A percentile compares a stretch with the other conserved stretches of the same genome.
Conservation (phyloP, 2,797 vertebrate species). For the Aplochiton taeniatus region DNA sequence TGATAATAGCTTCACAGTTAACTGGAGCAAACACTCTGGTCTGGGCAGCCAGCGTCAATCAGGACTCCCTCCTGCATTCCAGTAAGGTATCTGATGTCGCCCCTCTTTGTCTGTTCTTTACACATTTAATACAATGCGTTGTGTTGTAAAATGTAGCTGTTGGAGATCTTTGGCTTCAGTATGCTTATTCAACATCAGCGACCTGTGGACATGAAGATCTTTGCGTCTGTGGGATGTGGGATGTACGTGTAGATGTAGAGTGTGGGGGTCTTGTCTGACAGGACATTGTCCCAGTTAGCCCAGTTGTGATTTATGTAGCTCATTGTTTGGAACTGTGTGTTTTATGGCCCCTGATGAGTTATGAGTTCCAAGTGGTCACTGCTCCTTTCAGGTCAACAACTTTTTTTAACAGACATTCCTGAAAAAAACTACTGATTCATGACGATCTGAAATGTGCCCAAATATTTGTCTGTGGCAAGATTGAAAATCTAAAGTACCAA, state of each 20-base stretch:
- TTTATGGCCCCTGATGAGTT: constrained; percentile 43
- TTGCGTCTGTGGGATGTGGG: too few relatives aligned
- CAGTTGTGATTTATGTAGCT: constrained; percentile 29
- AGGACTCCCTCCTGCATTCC: constrained; percentile 29
- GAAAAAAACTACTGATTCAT: constrained; percentile 17
- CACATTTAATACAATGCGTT: too few relatives aligned
- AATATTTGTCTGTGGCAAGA: constrained; percentile 33
- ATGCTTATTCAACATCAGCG: too few relatives aligned
- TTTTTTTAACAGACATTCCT: constrained; percentile 38
- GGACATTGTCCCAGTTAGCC: too few relatives aligned
- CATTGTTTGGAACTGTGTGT: constrained; percentile 20
- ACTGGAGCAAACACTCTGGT: constrained; percentile 37
- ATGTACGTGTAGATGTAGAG: neutral
- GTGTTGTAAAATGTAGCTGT: too few relatives aligned
- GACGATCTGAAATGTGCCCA: neutral
- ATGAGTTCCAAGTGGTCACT: constrained; percentile 34
- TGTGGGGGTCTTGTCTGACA: constrained; percentile 24
- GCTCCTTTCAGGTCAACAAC: constrained; percentile 15
- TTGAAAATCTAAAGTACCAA: constrained; percentile 46
- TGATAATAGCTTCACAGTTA: constrained; percentile 53
- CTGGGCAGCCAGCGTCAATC: constrained; percentile 43
- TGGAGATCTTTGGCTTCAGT: too few relatives aligned
- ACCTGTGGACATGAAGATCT: too few relatives aligned
- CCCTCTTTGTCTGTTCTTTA: constrained; percentile 15
- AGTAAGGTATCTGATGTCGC: constrained; percentile 59